Percentiles rank a stretch among this genome's conserved stretches.
These are phyloP conservation scores for Penaeus monodon DNA, from an alignment of 2,888 invertebrate genomes.

Conservation along the genomic window DNA sequence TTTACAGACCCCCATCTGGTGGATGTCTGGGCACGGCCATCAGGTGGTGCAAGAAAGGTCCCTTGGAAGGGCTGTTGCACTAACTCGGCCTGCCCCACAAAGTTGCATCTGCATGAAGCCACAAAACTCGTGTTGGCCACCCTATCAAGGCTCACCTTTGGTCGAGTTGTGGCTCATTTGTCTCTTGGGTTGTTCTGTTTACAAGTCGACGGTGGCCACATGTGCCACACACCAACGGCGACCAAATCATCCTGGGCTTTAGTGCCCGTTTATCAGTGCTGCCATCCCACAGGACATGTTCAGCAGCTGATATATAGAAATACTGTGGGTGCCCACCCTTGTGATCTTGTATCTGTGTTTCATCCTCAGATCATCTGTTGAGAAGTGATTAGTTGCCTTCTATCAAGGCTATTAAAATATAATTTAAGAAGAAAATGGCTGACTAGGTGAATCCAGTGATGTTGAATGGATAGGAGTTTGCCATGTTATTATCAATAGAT, in stretches of 20 bases:
- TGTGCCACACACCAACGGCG: constrained; percentile 37
- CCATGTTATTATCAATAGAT: constrained; percentile 58
- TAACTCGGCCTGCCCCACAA: constrained; percentile 30
- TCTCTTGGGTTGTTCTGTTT: constrained; percentile 28
- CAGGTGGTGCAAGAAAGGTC: constrained; percentile 44
- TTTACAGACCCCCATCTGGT: constrained; percentile 49
- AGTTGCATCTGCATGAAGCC: constrained; percentile 52
- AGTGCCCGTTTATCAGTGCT: constrained; percentile 39
- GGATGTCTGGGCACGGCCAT: constrained; percentile 50
- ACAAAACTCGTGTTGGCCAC: constrained; percentile 49
- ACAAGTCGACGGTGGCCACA: constrained; percentile 44
- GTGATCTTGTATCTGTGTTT: constrained; percentile 54
- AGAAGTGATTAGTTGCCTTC: constrained; percentile 40
- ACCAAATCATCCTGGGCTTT: constrained; percentile 29
- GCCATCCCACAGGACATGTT: constrained; percentile 45
- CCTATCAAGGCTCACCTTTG: constrained; percentile 21
- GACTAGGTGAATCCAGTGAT: constrained; percentile 50
- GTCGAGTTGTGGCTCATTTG: constrained; percentile 38
- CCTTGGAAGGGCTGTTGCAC: constrained; percentile 34
- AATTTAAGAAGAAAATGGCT: constrained; percentile 42
- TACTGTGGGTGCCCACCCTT: constrained; percentile 47
- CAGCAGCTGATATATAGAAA: constrained; percentile 49
- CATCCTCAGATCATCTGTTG: constrained; percentile 52
- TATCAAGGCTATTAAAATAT: constrained; percentile 42
- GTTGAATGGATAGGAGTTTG: constrained; percentile 49